phyloP scores from a whole-genome alignment of 2,797 vertebrate genomes.

The Varecia variegata region DNA sequence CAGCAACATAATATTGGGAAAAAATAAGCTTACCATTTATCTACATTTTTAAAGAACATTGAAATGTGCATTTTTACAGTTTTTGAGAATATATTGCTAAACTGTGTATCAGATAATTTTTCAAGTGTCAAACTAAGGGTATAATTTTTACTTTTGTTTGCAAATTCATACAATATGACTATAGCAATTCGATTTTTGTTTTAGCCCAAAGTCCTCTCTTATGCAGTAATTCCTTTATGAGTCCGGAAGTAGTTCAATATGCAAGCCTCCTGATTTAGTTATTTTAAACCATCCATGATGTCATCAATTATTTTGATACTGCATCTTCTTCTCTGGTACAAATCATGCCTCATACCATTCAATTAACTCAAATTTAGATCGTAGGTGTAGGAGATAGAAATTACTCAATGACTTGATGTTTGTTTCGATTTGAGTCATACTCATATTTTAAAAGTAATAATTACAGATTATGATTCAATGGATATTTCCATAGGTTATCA shows the following conservation, averaged over 20 bases:
- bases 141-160: neutral
- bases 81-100: neutral
- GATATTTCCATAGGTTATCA: slow-evolving; percentile 64
- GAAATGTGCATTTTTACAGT: neutral
- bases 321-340: neutral
- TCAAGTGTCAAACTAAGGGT: slow-evolving; percentile 38
- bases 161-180: neutral
- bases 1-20: neutral
- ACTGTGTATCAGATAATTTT: neutral
- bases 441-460: slow-evolving; percentile 72
- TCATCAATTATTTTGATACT: slow-evolving; percentile 1
- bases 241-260: neutral
- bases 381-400: slow-evolving; percentile 25
- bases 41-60: neutral
- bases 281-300: neutral
- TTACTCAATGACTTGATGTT: slow-evolving; percentile 39
- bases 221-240: neutral
- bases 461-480: slow-evolving; percentile 69
- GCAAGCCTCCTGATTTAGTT: neutral
- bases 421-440: slow-evolving; percentile 64
- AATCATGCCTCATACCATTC: neutral
- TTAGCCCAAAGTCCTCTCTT: neutral
- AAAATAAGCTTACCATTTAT: neutral
- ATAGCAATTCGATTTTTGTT: neutral
- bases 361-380: slow-evolving; percentile 46